phyloP scores from a whole-genome alignment of 1,140 invertebrate genomes.

The Caenorhabditis brenneri region DNA sequence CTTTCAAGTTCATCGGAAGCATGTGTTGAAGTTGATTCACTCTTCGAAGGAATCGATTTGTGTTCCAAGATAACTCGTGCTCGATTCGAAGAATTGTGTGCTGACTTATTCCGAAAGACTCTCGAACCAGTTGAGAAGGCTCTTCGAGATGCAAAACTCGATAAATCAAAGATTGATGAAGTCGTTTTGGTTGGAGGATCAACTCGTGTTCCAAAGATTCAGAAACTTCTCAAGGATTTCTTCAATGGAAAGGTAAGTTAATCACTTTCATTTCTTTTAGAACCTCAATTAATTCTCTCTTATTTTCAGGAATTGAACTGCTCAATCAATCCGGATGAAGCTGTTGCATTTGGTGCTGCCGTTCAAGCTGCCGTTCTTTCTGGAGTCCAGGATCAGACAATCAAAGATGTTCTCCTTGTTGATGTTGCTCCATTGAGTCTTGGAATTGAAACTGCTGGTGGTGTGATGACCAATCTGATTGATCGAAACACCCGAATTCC shows the following conservation, averaged over 20 bases:
- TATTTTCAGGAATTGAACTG: neutral
- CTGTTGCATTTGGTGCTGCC: slow-evolving; percentile 88
- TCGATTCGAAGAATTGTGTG: slow-evolving; percentile 90
- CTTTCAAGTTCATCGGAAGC: too few relatives aligned
- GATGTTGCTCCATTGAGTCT: slow-evolving; percentile 82
- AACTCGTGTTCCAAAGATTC: slow-evolving; percentile 82
- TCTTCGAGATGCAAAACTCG: slow-evolving; percentile 79
- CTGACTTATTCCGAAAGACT: slow-evolving; percentile 83
- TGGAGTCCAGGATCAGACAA: slow-evolving; percentile 74
- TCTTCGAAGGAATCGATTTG: too few relatives aligned
- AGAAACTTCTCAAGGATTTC: slow-evolving; percentile 85
- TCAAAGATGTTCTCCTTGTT: slow-evolving; percentile 77
- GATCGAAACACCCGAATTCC: slow-evolving; percentile 78
- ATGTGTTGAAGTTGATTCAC: too few relatives aligned
- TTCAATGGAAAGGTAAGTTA: slow-evolving; percentile 78
- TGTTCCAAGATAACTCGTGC: slow-evolving; percentile 86
- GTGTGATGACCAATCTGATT: slow-evolving; percentile 79
- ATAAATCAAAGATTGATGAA: slow-evolving; percentile 79
- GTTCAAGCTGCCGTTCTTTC: slow-evolving; percentile 78
- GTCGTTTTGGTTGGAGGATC: slow-evolving; percentile 83
- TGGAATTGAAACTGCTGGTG: slow-evolving; percentile 96
- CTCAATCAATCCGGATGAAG: slow-evolving; percentile 70
- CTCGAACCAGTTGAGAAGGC: slow-evolving; percentile 87
- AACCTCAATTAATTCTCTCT: too few relatives aligned
- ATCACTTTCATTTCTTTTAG: too few relatives aligned